Evolutionary conservation across 2,888 invertebrate genomes (phyloP).

Genomic region (Agapetus fuscipes): DNA sequence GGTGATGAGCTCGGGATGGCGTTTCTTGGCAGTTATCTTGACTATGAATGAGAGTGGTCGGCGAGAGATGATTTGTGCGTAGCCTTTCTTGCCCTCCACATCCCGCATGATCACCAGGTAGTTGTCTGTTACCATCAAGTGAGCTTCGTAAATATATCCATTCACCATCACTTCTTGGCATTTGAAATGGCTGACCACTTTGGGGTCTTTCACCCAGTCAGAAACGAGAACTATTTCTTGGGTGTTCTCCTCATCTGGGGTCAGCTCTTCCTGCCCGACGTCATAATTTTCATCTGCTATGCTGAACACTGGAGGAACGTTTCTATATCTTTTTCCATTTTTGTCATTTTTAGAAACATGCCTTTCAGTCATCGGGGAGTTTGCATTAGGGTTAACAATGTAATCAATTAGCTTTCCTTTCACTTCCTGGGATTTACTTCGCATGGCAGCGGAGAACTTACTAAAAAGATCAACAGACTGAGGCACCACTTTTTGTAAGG

Average conservation of each 20-base stretch:
- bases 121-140: conserved; percentile 74
- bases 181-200: conserved; percentile 76
- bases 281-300: conserved; percentile 77
- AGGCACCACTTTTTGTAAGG: conserved; percentile 30
- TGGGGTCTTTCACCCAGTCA: conserved; percentile 71
- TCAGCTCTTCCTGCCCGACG: conserved; percentile 32
- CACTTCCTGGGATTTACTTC: conserved; percentile 82
- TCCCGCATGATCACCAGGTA: conserved; percentile 82
- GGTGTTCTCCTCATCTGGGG: conserved; percentile 43
- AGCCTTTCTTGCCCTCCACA: conserved; percentile 63
- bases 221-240: conserved; percentile 75
- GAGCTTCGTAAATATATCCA: conserved; percentile 81
- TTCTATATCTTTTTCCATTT: conserved; percentile 80
- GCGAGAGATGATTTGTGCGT: conserved; percentile 77
- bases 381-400: conserved; percentile 77
- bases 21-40: conserved; percentile 94
- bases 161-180: conserved; percentile 90
- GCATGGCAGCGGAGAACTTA: conserved; percentile 79
- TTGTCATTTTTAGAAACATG: conserved; percentile 79
- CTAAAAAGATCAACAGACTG: conserved; percentile 64
- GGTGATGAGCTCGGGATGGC: conserved; percentile 91
- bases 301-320: conserved; percentile 87
- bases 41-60: conserved; percentile 86
- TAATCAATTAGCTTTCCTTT: conserved; percentile 89
- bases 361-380: conserved; percentile 50